Evolutionary conservation across 2,113 vertebrate genomes (phyloP).

Genomic region (Peromyscus californicus): DNA sequence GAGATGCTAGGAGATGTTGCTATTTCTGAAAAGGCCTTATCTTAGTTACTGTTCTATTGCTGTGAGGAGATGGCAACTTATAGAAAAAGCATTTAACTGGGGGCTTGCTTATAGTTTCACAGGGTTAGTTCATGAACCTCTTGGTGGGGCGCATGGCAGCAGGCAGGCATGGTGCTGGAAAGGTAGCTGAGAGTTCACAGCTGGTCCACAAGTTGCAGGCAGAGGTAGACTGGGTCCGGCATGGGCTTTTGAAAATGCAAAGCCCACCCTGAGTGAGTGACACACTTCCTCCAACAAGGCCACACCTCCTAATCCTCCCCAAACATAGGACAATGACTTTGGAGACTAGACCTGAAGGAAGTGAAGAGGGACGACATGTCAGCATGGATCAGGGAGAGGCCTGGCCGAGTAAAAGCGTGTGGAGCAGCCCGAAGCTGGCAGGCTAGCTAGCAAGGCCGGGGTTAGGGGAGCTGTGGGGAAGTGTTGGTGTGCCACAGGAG

Average conservation of each 20-base stretch:
- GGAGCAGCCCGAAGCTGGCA: not conserved
- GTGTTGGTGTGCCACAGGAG: no score
- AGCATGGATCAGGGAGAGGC: not conserved
- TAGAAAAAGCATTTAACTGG: not conserved
- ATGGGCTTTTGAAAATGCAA: not conserved
- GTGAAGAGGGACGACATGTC: not conserved
- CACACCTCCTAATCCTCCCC: not conserved
- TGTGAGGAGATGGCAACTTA: not conserved
- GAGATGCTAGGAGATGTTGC: not conserved
- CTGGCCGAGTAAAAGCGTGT: no score
- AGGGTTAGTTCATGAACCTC: not conserved
- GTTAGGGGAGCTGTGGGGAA: not conserved
- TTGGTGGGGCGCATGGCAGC: not conserved
- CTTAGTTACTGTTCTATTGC: not conserved
- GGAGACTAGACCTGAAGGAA: not conserved
- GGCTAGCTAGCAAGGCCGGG: not conserved
- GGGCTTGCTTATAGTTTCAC: not conserved
- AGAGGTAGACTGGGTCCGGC: not conserved
- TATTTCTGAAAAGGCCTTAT: not conserved
- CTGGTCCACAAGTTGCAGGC: not conserved
- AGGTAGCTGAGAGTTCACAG: not conserved
- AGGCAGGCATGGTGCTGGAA: not conserved
- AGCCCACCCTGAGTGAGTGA: not conserved
- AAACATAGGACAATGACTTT: not conserved
- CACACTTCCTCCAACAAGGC: not conserved